A percentile compares a stretch with the other conserved stretches of the same genome.
phyloP scores from a whole-genome alignment of 2,113 vertebrate genomes.

The Mormyrus iriodes region DNA sequence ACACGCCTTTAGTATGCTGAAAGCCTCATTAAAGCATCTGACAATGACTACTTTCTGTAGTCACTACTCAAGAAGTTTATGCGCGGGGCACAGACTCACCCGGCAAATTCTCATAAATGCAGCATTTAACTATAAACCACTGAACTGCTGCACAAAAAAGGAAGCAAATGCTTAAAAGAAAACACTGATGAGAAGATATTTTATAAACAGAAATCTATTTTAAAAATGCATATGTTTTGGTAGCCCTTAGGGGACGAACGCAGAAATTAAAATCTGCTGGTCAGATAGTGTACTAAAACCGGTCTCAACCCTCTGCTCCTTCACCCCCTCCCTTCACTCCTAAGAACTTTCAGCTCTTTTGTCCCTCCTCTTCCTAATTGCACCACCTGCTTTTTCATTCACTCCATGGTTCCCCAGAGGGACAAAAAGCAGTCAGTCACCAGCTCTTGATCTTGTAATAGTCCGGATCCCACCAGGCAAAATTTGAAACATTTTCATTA shows the following conservation, averaged over 20 bases:
- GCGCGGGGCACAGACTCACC: slow-evolving; percentile 8
- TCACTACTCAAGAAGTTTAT: slow-evolving; percentile 16
- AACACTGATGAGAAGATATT: background rate
- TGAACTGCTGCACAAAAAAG: background rate
- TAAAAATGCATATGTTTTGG: background rate
- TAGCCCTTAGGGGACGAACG: background rate
- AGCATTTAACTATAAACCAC: background rate
- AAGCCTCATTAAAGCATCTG: slow-evolving; percentile 37
- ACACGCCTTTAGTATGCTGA: slow-evolving; percentile 38
- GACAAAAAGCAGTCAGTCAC: background rate
- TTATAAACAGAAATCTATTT: background rate
- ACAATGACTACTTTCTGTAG: slow-evolving; percentile 49
- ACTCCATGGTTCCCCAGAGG: background rate
- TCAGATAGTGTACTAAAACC: background rate
- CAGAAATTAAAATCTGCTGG: background rate
- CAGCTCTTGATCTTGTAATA: background rate
- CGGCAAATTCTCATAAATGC: slow-evolving; percentile 30
- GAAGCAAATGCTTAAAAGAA: background rate
- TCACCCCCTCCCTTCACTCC: background rate
- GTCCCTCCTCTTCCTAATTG: background rate
- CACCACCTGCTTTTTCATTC: background rate
- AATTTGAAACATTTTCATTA: background rate
- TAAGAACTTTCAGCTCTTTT: background rate
- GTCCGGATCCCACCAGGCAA: background rate
- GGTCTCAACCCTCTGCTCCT: background rate